These are phyloP conservation scores for Drosophila arizonae DNA, from an alignment of 1,140 invertebrate species.

Conservation along the genomic window DNA sequence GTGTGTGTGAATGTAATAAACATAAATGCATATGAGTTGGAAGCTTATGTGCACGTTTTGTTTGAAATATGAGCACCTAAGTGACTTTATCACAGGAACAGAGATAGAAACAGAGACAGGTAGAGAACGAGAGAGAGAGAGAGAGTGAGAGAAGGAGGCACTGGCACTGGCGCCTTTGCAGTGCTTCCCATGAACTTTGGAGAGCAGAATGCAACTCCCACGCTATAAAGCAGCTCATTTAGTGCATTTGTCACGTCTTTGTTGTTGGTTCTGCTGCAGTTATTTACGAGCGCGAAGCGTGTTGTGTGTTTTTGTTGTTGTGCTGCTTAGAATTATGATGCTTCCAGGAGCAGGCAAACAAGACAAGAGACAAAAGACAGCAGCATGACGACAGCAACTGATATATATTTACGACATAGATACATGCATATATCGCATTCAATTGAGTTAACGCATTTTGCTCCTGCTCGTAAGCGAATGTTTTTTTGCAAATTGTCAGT, in stretches of 20 bases:
- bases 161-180: slow-evolving; percentile 56
- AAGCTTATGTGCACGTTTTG: slow-evolving; percentile 67
- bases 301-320: slow-evolving; percentile 6
- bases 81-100: slow-evolving; percentile 55
- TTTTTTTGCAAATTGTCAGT: slow-evolving; percentile 69
- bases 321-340: slow-evolving; percentile 61
- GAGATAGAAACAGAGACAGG: background rate
- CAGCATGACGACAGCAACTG: slow-evolving; percentile 10
- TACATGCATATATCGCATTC: slow-evolving; percentile 3
- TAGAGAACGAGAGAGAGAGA: background rate
- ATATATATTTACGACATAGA: background rate
- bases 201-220: slow-evolving; percentile 65
- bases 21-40: slow-evolving; percentile 47
- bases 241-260: slow-evolving; percentile 78
- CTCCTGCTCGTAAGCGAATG: slow-evolving; percentile 36
- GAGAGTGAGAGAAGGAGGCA: slow-evolving; percentile 3
- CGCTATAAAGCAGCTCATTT: slow-evolving; percentile 73
- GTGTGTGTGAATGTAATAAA: slow-evolving; percentile 21
- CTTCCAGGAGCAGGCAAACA: slow-evolving; percentile 12
- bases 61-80: slow-evolving; percentile 71
- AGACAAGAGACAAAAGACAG: slow-evolving; percentile 1
- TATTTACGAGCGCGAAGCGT: slow-evolving; percentile 70
- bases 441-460: slow-evolving; percentile 27
- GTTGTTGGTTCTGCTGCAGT: slow-evolving; percentile 34
- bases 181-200: slow-evolving; percentile 59